These are phyloP conservation scores for Equus przewalskii DNA, from an alignment of 2,113 vertebrate species.

Conservation along the genomic window DNA sequence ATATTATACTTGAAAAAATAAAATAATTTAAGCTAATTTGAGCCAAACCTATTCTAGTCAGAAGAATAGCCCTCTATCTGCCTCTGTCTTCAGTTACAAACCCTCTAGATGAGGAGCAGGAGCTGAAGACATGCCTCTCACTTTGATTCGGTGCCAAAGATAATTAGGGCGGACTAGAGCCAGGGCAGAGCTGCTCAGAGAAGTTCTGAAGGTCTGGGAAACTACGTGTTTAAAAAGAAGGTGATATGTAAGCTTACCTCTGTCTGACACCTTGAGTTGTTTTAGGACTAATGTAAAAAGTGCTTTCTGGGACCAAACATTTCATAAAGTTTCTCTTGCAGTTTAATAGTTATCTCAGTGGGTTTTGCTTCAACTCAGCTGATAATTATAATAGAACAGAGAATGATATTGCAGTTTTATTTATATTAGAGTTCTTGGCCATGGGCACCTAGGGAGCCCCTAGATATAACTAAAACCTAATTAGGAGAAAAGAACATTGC, in stretches of 20 bases:
- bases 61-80: constrained; percentile 10
- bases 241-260: not conserved
- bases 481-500: constrained; percentile 76
- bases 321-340: constrained; percentile 42
- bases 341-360: constrained; percentile 49
- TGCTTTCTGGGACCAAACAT: constrained; percentile 23
- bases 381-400: constrained; percentile 69
- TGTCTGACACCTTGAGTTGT: constrained; percentile 1
- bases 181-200: not conserved
- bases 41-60: constrained; percentile 20
- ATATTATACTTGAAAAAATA: constrained; percentile 39
- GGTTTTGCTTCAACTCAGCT: constrained; percentile 55
- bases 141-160: constrained; percentile 24
- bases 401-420: constrained; percentile 67
- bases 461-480: constrained; percentile 68
- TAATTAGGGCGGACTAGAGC: not conserved
- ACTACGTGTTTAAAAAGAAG: not conserved
- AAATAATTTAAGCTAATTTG: not conserved
- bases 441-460: constrained; percentile 56
- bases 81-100: constrained; percentile 58
- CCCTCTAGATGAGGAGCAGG: not conserved
- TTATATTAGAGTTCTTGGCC: constrained; percentile 69
- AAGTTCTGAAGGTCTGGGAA: not conserved
- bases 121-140: not conserved
- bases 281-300: constrained; percentile 19